Evolutionary conservation across 2,797 vertebrate genomes (phyloP).

Genomic region (Melanotaenia maccullochi): DNA sequence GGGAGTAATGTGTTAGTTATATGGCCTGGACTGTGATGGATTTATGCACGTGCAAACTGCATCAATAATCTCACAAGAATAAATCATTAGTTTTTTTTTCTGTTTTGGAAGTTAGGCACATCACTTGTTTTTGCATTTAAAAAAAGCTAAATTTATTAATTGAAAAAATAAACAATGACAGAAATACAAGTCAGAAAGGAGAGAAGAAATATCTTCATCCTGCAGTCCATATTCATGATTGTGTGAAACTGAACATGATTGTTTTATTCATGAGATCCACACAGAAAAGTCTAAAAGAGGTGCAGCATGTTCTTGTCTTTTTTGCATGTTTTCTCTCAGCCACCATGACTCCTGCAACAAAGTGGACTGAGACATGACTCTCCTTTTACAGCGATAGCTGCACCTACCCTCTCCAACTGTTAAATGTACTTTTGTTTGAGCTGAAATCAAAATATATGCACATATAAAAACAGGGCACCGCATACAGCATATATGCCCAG

Average conservation of each 20-base stretch:
- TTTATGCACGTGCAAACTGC: conserved; percentile 43
- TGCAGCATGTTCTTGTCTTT: conserved; percentile 22
- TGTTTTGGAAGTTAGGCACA: not conserved
- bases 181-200: not conserved
- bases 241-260: conserved; percentile 18
- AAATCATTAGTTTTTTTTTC: conserved; percentile 24
- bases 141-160: not conserved
- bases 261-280: conserved; percentile 58
- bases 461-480: not conserved
- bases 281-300: conserved; percentile 40
- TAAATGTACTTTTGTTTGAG: conserved; percentile 25
- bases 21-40: conserved; percentile 49
- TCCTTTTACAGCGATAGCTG: conserved; percentile 45
- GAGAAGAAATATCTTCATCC: not conserved
- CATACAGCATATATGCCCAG: not conserved
- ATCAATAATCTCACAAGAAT: conserved; percentile 15
- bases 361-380: conserved; percentile 34
- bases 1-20: conserved; percentile 53
- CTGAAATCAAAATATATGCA: conserved; percentile 7
- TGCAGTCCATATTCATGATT: not conserved
- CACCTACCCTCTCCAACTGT: conserved; percentile 5
- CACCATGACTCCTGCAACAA: not conserved
- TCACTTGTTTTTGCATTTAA: not conserved
- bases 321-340: conserved; percentile 34
- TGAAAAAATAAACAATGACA: not conserved